Evolutionary conservation across 2,888 invertebrate genomes (phyloP).

Genomic region (Drosophila paranaensis): DNA sequence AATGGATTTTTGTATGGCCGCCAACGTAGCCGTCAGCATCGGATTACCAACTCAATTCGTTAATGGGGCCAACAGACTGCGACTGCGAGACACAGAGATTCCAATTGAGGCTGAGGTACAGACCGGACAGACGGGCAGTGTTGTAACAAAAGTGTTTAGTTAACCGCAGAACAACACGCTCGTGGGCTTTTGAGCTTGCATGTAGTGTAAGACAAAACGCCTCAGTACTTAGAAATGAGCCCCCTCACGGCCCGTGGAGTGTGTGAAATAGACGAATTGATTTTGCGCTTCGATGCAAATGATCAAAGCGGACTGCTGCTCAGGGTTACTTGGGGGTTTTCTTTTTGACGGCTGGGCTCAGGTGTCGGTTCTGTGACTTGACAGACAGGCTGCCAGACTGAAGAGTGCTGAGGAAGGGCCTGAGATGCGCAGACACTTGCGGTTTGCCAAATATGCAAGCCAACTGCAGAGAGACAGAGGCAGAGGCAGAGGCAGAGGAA

Average conservation of each 20-base stretch:
- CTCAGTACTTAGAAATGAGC: conserved; percentile 35
- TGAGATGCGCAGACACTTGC: conserved; percentile 41
- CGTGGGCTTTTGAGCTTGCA: conserved; percentile 52
- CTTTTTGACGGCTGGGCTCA: conserved; percentile 42
- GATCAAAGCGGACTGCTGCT: conserved; percentile 68
- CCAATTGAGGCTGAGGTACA: conserved; percentile 25
- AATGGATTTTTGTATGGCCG: conserved; percentile 55
- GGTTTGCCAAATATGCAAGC: conserved; percentile 58
- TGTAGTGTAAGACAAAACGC: conserved; percentile 72
- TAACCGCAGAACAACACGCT: conserved; percentile 60
- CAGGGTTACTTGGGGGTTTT: conserved; percentile 30
- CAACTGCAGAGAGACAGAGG: neutral
- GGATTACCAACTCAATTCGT: conserved; percentile 66
- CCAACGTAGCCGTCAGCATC: conserved; percentile 58
- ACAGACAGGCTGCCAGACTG: conserved; percentile 36
- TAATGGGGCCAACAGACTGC: conserved; percentile 59
- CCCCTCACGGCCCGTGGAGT: conserved; percentile 21
- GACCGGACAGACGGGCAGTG: conserved; percentile 15
- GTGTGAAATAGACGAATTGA: conserved; percentile 76
- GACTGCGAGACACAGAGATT: conserved; percentile 33
- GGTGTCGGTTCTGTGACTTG: conserved; percentile 48
- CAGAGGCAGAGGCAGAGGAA: conserved; percentile 20
- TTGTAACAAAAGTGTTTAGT: conserved; percentile 59
- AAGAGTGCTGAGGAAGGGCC: neutral
- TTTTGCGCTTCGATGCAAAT: conserved; percentile 76